Percentiles rank a stretch among this genome's conserved stretches.
These are phyloP conservation scores for Coilia nasus DNA, from an alignment of 2,797 vertebrate genomes.

Conservation along the genomic window DNA sequence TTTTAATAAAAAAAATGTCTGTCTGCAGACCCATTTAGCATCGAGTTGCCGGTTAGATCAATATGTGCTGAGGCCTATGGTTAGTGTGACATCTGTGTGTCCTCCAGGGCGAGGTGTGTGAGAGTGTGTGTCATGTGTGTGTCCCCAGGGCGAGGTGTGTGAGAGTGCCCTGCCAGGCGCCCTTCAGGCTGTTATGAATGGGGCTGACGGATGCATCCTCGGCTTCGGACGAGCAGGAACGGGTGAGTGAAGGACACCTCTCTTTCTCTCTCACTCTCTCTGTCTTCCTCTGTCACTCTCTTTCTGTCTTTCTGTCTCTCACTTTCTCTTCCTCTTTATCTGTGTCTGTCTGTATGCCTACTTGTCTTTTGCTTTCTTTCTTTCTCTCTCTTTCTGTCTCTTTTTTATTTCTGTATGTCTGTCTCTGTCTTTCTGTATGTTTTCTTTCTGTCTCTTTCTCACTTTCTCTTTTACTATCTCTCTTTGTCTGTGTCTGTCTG, in stretches of 20 bases:
- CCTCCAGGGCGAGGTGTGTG: slow-evolving; percentile 63
- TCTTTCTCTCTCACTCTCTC: slow-evolving; percentile 37
- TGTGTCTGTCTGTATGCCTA: no score
- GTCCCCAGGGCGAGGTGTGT: slow-evolving; percentile 89
- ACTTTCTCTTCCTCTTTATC: no score
- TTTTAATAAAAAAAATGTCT: neutral
- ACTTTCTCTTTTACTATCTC: neutral
- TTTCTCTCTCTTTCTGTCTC: no score
- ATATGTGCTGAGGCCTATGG: neutral
- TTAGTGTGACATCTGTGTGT: slow-evolving; percentile 48
- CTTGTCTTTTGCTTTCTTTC: no score
- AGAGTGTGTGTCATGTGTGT: slow-evolving; percentile 45
- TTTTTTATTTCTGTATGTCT: slow-evolving; percentile 23
- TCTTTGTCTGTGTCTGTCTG: neutral
- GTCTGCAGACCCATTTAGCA: slow-evolving; percentile 12
- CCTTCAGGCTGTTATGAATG: slow-evolving; percentile 95
- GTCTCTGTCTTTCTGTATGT: neutral
- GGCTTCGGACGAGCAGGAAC: slow-evolving; percentile 90
- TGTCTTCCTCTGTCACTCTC: slow-evolving; percentile 19
- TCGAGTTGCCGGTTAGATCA: neutral
- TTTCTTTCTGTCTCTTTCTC: neutral
- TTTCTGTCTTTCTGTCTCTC: no score
- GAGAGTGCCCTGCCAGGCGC: slow-evolving; percentile 90
- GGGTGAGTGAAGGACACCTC: slow-evolving; percentile 78
- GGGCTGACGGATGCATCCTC: slow-evolving; percentile 93